Evolutionary conservation across 2,888 invertebrate genomes (phyloP).

Genomic region (Drosophila buzzatii): DNA sequence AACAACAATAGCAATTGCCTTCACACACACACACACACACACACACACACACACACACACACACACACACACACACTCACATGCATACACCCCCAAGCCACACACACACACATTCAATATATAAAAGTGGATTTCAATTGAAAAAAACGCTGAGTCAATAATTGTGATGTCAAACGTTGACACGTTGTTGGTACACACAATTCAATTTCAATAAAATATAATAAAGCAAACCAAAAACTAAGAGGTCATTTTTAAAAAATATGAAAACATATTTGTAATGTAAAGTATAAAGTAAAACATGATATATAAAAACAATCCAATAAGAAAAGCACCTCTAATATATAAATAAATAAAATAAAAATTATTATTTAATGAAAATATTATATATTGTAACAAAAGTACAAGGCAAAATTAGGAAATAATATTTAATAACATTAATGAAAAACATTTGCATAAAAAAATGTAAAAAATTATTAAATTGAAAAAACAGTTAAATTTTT

Average conservation of each 20-base stretch:
- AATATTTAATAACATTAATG: too few species aligned
- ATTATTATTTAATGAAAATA: too few species aligned
- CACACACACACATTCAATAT: neutral
- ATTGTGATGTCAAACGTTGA: slow-evolving; percentile 1
- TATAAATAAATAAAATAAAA: too few species aligned
- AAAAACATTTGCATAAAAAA: too few species aligned
- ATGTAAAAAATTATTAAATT: too few species aligned
- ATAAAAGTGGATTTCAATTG: slow-evolving; percentile 28
- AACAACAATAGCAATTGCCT: slow-evolving; percentile 18
- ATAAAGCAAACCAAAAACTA: neutral
- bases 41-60: too few species aligned
- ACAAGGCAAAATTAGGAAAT: too few species aligned
- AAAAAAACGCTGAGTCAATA: slow-evolving; percentile 15
- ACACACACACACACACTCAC: neutral
- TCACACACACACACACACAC: neutral
- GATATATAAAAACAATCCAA: neutral
- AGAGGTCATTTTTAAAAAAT: neutral
- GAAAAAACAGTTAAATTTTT: too few species aligned
- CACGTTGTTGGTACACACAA: slow-evolving; percentile 3
- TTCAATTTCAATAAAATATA: neutral
- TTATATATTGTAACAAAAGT: too few species aligned
- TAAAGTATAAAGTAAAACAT: neutral
- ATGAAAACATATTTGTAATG: neutral
- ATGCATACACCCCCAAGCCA: neutral
- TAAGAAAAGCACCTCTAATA: too few species aligned